Evolutionary conservation across 2,797 vertebrate genomes (phyloP), one percentile per base, ranked within the genome.

Genomic region (Gallinago nigripennis): DNA sequence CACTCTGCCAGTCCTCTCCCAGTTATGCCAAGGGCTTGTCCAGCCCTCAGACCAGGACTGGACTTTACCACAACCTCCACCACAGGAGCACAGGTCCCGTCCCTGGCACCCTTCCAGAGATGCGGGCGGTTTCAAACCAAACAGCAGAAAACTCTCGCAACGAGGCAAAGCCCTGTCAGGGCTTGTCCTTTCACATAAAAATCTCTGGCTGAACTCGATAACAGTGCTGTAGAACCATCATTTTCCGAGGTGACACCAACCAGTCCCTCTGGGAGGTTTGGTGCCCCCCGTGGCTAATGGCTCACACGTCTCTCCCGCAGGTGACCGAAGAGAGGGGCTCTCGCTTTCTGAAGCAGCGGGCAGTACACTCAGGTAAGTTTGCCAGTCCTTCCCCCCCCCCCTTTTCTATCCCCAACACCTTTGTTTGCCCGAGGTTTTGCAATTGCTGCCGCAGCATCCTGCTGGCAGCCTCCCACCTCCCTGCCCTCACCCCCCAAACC

Each of bases 341-440:
- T 57, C 94, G 0, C 60, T 90, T 94, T 46, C 91, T 97, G 93
- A 96, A 91, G 91, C 95, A 96, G 81, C 77, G 91, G 48, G 91
- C 95, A 51, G 8, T 90, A 12, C 0, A 7, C 15, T 1, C 63
- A 1, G 83, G 96, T 97, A 83, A 96, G 94, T 92, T 48, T 71
- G n/a, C 8, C 50, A 8, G 33, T 20, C 63, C 46, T 28, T n/a
- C 25, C 31, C 61, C 30, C 54, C 54, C 39, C 50, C 18, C 45
- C 21, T 8, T 21, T 12, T 12, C 45, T 45, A 11, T 8, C 56
- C 58, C 8, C 0, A 43, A 23, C 46, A 16, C 21, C 37, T 72
- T 19, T n/a, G 5, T 53, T 48, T 58, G 28, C 35, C 53, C 0
- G 0, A 31, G 6, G 18, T 63, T 78, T 12, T 30, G 63, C 88